phyloP scores from a whole-genome alignment of 1,140 invertebrate species.

The Formica exsecta region DNA sequence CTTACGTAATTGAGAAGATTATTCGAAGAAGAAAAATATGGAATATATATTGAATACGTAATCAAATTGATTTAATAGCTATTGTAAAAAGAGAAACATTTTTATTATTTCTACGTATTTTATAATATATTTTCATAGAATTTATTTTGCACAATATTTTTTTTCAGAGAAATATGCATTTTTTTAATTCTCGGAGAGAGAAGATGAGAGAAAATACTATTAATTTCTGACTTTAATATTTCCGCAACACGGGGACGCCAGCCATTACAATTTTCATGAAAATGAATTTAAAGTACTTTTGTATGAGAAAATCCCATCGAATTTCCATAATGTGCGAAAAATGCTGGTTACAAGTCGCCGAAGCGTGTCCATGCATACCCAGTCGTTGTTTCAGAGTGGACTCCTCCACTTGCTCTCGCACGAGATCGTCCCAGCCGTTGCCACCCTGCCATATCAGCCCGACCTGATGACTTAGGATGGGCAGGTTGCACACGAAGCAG shows the following conservation, averaged over 20 bases:
- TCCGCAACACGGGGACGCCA: background rate
- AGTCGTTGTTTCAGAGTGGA: slow-evolving; percentile 93
- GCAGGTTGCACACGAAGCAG: slow-evolving; percentile 98
- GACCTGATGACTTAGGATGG: slow-evolving; percentile 97
- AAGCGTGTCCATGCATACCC: slow-evolving; percentile 82
- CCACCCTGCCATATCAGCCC: slow-evolving; percentile 96
- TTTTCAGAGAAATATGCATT: background rate
- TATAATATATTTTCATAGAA: too few relatives aligned
- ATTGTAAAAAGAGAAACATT: background rate
- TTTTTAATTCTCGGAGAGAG: background rate
- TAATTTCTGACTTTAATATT: slow-evolving; percentile 26
- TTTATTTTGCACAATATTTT: too few relatives aligned
- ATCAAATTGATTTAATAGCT: background rate
- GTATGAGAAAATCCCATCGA: slow-evolving; percentile 35
- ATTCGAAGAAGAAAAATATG: background rate
- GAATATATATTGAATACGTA: background rate
- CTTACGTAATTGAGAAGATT: background rate
- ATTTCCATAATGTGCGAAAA: slow-evolving; percentile 59
- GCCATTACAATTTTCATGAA: slow-evolving; percentile 11
- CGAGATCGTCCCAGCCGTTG: slow-evolving; percentile 96
- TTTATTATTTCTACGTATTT: background rate
- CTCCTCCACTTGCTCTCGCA: slow-evolving; percentile 94
- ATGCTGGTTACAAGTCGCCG: slow-evolving; percentile 19
- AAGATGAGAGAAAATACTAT: background rate
- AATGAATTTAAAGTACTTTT: slow-evolving; percentile 36